phyloP scores from a whole-genome alignment of 2,797 vertebrate genomes.

The Melanotaenia boesemani region DNA sequence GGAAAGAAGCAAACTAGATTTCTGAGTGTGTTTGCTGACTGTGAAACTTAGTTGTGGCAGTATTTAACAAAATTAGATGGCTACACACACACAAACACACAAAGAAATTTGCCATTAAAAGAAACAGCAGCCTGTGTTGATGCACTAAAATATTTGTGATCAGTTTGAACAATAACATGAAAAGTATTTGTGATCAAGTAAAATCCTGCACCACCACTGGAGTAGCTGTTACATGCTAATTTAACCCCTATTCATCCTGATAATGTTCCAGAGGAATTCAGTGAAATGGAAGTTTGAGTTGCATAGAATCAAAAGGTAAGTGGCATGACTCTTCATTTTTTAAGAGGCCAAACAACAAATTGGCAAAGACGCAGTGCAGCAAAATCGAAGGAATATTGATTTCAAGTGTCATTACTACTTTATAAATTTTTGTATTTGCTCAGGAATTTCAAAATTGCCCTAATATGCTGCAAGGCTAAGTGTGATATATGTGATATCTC shows the following conservation, averaged over 20 bases:
- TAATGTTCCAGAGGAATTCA: constrained; percentile 54
- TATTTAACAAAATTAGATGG: constrained; percentile 25
- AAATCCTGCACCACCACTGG: constrained; percentile 14
- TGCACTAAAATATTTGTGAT: background rate
- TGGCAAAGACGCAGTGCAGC: too few species aligned
- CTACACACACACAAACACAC: background rate
- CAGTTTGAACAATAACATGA: background rate
- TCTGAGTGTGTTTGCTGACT: constrained; percentile 66
- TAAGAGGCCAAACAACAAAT: background rate
- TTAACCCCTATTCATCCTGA: constrained; percentile 53
- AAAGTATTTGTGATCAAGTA: background rate
- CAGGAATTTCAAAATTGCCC: background rate
- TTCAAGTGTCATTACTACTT: background rate
- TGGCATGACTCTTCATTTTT: constrained; percentile 15
- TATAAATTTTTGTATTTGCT: background rate
- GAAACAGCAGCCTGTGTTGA: constrained; percentile 13
- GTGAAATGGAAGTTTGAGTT: constrained; percentile 47
- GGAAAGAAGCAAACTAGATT: constrained; percentile 82
- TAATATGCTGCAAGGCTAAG: too few species aligned
- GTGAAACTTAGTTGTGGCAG: constrained; percentile 58
- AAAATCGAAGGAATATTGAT: background rate
- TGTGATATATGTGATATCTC: too few species aligned
- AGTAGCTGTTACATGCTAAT: constrained; percentile 34
- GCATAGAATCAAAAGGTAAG: constrained; percentile 61
- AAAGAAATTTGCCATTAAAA: constrained; percentile 1